Base-by-base conservation (phyloP, 2,797 vertebrate genomes). In the Chanos chanos region DNA sequence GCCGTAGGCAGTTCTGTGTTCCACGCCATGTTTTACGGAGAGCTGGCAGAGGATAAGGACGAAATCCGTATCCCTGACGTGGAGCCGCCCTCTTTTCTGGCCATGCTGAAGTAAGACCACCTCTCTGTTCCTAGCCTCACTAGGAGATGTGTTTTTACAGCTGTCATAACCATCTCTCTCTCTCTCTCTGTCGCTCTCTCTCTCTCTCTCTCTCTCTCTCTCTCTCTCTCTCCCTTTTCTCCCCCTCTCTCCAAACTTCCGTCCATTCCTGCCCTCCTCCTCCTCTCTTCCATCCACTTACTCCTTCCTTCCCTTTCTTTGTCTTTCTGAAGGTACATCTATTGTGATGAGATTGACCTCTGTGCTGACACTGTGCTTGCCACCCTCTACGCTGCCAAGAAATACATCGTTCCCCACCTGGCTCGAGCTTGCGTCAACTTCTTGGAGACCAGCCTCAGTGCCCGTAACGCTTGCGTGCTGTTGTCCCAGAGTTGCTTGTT, bases 11-110 rank as follows among this genome's bases (percentile, higher is more conserved):
- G 96, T 85, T 99, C 96, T 1, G 96, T 99, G 55, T 99, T 99
- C 85, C 96, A 99, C 15, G 96, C 96, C 48, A 99, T 99, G 96
- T 99, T 99, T 83, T 99, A 98, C 0, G 96, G 96, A 60, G 96
- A 99, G 78, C 92, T 99, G 82, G 96, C 96, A 3, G 96, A 99
- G 86, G 94, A 98, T 75, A 91, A 94, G 82, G 95, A 97, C 39
- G 96, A 99, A 86, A 98, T 99, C 82, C 92, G 95, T 69, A 99
- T 99, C 82, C 96, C 96, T 41, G 96, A 99, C 69, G 95, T 99
- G 73, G 96, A 99, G 76, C 94, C 96, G 19, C 90, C 94, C 16
- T 96, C 96, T 34, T 99, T 98, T 74, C 90, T 99, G 0, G 93
- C 96, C 66, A 96, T 99, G 96, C 80, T 99, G 73, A 99, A 97